Conservation (phyloP, 2,113 vertebrate species). For the Peromyscus maniculatus region DNA sequence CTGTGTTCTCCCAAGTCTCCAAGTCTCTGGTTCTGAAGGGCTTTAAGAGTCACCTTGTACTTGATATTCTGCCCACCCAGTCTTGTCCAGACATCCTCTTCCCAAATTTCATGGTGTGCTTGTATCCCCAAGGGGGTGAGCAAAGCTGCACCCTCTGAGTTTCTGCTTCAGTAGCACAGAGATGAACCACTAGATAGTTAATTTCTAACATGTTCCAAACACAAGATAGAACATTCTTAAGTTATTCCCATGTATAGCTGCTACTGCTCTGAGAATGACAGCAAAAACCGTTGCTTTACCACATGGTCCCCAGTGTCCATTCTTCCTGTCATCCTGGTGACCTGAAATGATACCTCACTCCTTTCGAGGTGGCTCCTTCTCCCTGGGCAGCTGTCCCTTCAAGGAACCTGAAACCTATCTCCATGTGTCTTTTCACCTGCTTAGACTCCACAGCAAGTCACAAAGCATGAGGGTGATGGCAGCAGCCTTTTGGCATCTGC, state of each 20-base stretch:
- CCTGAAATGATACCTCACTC: not conserved
- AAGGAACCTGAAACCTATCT: not conserved
- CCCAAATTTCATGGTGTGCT: not conserved
- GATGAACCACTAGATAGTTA: not conserved
- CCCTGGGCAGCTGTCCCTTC: not conserved
- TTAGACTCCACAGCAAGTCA: not conserved
- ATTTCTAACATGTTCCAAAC: not conserved
- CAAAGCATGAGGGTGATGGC: not conserved
- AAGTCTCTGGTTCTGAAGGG: not conserved
- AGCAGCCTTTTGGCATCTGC: not conserved
- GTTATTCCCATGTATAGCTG: not conserved
- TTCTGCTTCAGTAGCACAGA: not conserved
- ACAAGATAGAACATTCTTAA: not conserved
- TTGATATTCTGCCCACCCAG: not conserved
- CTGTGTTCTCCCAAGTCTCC: not conserved
- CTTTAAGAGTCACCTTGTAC: not conserved
- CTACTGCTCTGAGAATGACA: not conserved
- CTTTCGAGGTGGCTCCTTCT: not conserved
- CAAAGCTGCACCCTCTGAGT: not conserved
- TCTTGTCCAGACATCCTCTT: not conserved
- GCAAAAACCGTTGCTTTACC: not conserved
- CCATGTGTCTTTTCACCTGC: not conserved
- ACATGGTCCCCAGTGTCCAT: accelerated
- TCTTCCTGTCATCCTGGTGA: not conserved
- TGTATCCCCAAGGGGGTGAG: not conserved